Evolutionary conservation across 1,140 invertebrate genomes (phyloP).

Genomic region (Formica selysi): DNA sequence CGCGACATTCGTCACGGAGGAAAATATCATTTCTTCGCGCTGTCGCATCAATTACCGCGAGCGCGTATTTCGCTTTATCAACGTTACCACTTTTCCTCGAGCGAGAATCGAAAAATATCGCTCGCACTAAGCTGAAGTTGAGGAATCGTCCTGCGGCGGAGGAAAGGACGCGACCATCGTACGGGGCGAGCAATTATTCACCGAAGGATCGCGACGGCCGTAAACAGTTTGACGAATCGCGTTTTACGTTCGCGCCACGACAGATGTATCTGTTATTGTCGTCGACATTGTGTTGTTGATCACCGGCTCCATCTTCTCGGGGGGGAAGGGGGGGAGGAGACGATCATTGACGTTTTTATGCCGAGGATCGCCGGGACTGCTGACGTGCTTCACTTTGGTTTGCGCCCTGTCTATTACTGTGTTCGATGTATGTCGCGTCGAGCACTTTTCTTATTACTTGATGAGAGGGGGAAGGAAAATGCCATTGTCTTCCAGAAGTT

Average conservation of each 20-base stretch:
- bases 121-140: slow-evolving; percentile 32
- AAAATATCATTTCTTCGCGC: slow-evolving; percentile 11
- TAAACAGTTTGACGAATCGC: slow-evolving; percentile 59
- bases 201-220: slow-evolving; percentile 22
- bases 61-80: slow-evolving; percentile 12
- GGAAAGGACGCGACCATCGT: not conserved
- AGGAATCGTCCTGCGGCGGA: slow-evolving; percentile 27
- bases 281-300: slow-evolving; percentile 47
- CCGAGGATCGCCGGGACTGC: slow-evolving; percentile 21
- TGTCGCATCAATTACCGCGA: slow-evolving; percentile 37
- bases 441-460: slow-evolving; percentile 51
- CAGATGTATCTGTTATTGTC: slow-evolving; percentile 54
- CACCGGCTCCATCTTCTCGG: slow-evolving; percentile 28
- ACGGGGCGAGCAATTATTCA: slow-evolving; percentile 49
- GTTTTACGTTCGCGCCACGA: slow-evolving; percentile 7
- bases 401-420: slow-evolving; percentile 40
- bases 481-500: not conserved
- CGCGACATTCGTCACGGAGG: not conserved
- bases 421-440: slow-evolving; percentile 14
- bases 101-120: not conserved
- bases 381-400: slow-evolving; percentile 51
- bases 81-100: not conserved
- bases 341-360: slow-evolving; percentile 45
- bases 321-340: not conserved
- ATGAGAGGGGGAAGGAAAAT: not conserved